A percentile compares a stretch with the other conserved stretches of the same genome.
These are phyloP conservation scores for Phaonia tiefii DNA, from an alignment of 2,888 invertebrate species.

Conservation along the genomic window DNA sequence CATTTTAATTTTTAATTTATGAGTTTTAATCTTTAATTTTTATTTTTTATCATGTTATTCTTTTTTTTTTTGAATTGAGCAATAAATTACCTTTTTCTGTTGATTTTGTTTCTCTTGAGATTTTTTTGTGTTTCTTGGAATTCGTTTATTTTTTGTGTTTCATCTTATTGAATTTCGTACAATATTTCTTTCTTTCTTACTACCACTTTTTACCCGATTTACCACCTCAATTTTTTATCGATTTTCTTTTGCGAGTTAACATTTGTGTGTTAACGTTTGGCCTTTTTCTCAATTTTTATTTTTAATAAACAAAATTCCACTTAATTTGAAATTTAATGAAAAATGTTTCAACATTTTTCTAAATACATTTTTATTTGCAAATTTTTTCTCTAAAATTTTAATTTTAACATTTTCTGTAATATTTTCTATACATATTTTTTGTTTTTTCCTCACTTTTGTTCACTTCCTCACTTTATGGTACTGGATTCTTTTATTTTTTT, in stretches of 20 bases:
- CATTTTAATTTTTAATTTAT: no score
- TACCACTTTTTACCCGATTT: neutral
- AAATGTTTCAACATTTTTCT: neutral
- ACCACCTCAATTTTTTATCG: slow-evolving; percentile 15
- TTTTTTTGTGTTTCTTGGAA: neutral
- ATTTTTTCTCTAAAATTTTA: no score
- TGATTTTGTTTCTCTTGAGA: neutral
- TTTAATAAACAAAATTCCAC: slow-evolving; percentile 2
- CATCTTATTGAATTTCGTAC: neutral
- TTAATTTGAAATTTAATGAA: neutral
- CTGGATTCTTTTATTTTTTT: neutral
- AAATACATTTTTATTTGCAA: neutral
- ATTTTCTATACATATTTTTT: neutral
- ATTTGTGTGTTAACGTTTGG: neutral
- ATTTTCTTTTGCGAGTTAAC: neutral
- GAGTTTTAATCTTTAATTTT: neutral
- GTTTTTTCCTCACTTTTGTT: neutral
- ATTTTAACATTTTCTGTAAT: neutral
- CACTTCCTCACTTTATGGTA: slow-evolving; percentile 25
- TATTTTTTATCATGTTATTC: neutral
- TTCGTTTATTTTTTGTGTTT: neutral
- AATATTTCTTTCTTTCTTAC: neutral
- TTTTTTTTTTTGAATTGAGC: neutral
- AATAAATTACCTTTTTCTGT: neutral
- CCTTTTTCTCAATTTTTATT: neutral